Evolutionary conservation across 2,888 invertebrate genomes (phyloP).

Genomic region (Drosophila diplacantha): DNA sequence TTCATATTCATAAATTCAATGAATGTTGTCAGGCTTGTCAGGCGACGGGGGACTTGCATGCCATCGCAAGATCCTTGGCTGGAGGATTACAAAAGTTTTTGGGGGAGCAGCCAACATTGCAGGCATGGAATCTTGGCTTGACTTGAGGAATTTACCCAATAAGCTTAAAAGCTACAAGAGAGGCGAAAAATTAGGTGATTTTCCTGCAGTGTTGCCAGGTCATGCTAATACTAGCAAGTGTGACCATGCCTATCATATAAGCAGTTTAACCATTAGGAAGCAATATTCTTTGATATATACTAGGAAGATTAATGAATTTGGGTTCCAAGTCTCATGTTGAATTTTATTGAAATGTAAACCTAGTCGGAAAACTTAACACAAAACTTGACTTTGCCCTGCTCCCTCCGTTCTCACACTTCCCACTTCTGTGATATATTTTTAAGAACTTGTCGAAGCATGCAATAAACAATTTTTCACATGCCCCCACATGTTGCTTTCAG

Average conservation of each 20-base stretch:
- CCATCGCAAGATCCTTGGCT: conserved; percentile 7
- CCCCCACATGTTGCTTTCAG: conserved; percentile 30
- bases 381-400: background rate
- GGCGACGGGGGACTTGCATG: conserved; percentile 9
- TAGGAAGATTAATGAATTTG: background rate
- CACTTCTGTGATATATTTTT: conserved; percentile 17
- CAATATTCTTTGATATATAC: background rate
- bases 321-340: background rate
- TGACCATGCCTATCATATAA: background rate
- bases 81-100: conserved; percentile 26
- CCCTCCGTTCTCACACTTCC: no score
- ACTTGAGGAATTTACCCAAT: conserved; percentile 6
- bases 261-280: background rate
- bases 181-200: background rate
- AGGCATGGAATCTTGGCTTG: conserved; percentile 17
- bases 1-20: conserved; percentile 72
- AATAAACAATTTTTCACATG: conserved; percentile 53
- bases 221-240: background rate
- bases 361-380: conserved; percentile 14
- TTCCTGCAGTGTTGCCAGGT: background rate
- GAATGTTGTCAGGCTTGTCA: conserved; percentile 62
- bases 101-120: background rate
- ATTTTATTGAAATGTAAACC: background rate
- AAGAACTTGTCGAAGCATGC: conserved; percentile 53
- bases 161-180: background rate